Percentiles rank a stretch among this genome's conserved stretches.
Conservation (phyloP, 2,797 vertebrate genomes). For the Brotula barbata region DNA sequence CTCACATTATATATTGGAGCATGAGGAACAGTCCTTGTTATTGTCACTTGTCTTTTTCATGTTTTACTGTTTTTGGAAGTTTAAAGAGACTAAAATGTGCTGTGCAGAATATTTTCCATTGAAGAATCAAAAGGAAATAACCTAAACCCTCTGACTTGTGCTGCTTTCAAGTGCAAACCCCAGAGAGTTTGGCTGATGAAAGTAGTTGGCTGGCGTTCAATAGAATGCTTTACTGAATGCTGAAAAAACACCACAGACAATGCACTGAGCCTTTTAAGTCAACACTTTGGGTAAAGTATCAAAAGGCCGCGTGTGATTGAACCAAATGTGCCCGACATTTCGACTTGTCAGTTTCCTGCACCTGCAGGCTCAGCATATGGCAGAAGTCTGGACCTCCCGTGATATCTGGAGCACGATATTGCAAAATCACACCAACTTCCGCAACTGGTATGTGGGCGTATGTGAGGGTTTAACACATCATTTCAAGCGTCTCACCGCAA, state of each 20-base stretch:
- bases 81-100: background rate
- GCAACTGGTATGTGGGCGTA: constrained; percentile 21
- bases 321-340: constrained; percentile 31
- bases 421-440: constrained; percentile 42
- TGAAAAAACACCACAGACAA: constrained; percentile 50
- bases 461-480: constrained; percentile 12
- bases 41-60: constrained; percentile 8
- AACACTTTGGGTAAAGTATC: constrained; percentile 39
- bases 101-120: background rate
- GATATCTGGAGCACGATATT: constrained; percentile 67
- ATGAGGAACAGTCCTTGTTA: background rate
- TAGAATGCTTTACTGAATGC: constrained; percentile 25
- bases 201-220: constrained; percentile 30
- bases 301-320: constrained; percentile 35
- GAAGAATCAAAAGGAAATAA: constrained; percentile 2
- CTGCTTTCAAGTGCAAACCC: constrained; percentile 15
- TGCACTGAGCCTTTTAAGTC: constrained; percentile 44
- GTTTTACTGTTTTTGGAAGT: constrained; percentile 1
- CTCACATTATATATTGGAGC: background rate
- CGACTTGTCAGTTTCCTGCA: constrained; percentile 66
- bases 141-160: constrained; percentile 15
- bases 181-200: constrained; percentile 28
- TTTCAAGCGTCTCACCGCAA: constrained; percentile 20
- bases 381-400: constrained; percentile 59
- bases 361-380: constrained; percentile 69